These are phyloP conservation scores for Hymenopus coronatus DNA, from an alignment of 2,888 invertebrate species.

Conservation along the genomic window DNA sequence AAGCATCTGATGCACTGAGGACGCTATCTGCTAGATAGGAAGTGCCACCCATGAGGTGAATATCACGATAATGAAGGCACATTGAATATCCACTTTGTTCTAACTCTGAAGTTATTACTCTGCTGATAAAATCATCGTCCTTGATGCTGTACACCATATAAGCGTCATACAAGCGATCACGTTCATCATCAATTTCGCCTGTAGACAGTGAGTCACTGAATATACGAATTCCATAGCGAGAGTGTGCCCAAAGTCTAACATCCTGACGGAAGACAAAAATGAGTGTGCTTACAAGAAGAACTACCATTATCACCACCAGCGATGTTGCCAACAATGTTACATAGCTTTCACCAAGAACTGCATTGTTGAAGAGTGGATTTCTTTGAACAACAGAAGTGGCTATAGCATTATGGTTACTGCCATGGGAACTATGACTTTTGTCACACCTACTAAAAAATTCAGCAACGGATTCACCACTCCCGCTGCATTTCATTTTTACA, in stretches of 20 bases:
- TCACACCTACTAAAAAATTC: conserved; percentile 59
- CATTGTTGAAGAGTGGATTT: conserved; percentile 59
- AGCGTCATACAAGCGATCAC: conserved; percentile 69
- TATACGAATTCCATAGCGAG: conserved; percentile 72
- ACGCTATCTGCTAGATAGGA: conserved; percentile 55
- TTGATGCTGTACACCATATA: conserved; percentile 83
- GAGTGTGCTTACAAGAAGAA: conserved; percentile 65
- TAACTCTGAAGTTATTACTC: conserved; percentile 66
- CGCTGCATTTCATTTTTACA: conserved; percentile 62
- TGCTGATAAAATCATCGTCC: conserved; percentile 69
- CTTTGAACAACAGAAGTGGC: conserved; percentile 52
- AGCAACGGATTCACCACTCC: conserved; percentile 52
- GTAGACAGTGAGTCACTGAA: conserved; percentile 43
- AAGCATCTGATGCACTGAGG: conserved; percentile 60
- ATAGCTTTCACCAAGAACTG: conserved; percentile 67
- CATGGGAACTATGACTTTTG: conserved; percentile 49
- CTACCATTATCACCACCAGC: conserved; percentile 65
- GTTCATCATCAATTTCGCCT: conserved; percentile 44
- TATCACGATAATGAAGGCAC: conserved; percentile 51
- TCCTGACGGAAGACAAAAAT: conserved; percentile 74
- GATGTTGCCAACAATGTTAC: conserved; percentile 72
- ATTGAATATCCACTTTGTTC: conserved; percentile 69
- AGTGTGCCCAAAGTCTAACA: conserved; percentile 75
- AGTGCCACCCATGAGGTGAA: conserved; percentile 40
- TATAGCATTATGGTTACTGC: conserved; percentile 48